Base-by-base conservation (phyloP, 2,113 vertebrate genomes). In the Anguilla japonica region DNA sequence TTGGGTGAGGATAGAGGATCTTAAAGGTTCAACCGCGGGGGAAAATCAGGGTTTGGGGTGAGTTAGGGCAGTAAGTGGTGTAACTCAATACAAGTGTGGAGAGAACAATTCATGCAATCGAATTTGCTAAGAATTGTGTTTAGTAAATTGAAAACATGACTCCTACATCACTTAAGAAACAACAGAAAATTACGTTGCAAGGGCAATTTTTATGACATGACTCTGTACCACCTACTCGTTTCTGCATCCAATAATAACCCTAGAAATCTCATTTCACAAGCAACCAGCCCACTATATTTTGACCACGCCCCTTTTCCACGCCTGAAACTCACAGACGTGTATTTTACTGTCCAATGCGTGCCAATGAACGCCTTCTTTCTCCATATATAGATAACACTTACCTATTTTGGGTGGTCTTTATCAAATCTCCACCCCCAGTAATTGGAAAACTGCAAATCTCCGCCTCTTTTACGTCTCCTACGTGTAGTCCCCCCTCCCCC, bases 401-500 rank as follows among this genome's bases (percentile, higher is more conserved):
- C 50, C n/a, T 83, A 50, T 79, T 83, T 11, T 83, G 46, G 82
- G 82, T 50, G 63, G 50, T 50, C 60, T 83, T 86, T 41, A 14
- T 8, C 41, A 26, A 57, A 18, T 53, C 29, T 80, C 83, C 83
- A 41, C 14, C 56, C 16, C 18, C 29, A 56, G 43, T 63, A n/a
- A 78, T 50, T 87, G 34, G n/a, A 83, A 82, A 56, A 2, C 79
- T 43, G 6, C 75, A 53, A 20, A 67, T 81, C 75, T 75, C 87
- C 78, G 39, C 83, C 87, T 71, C 71, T 71, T 84, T 87, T 26
- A 81, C 83, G 71, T 67, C 78, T 84, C 46, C 80, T 81, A 83
- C 80, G 75, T 86, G 79, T 71, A 67, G 80, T 78, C 83, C 78
- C 87, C 82, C 83, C 82, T 78, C 34, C 75, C 60, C 34, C 75